Base-by-base conservation (phyloP, 1,140 invertebrate genomes). In the Manduca sexta region DNA sequence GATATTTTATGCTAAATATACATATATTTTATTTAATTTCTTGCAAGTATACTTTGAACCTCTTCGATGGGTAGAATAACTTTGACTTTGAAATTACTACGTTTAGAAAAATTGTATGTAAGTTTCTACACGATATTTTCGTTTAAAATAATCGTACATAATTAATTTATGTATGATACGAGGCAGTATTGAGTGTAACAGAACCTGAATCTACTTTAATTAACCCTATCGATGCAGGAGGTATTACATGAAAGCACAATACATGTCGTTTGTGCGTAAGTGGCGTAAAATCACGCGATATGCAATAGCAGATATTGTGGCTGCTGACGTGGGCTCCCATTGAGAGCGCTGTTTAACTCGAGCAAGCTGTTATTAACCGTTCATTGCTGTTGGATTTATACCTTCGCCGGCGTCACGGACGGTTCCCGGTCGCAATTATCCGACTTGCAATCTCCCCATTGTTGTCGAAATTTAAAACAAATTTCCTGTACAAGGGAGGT, bases 381-480 rank as follows among this genome's bases (percentile, higher is more conserved):
- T 69, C 60, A 61, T 65, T 70, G 57, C 60, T 57, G 55, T 56
- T 52, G 71, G 61, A 80, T 79, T 75, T 74, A 75, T 73, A 45
- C 56, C 46, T 49, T 45, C 55, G 48, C 40, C 54, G 49, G 57
- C 73, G 69, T 81, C 76, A 78, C 71, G 74, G 73, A 64, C 58
- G 53, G 69, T 74, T 77, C 71, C 63, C 68, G 64, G 69, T 65
- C 69, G 64, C 69, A 81, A 78, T 82, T 80, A 84, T 80, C 77
- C 65, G 42, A 56, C 45, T 63, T 47, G 61, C 67, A 54, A 84
- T 84, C 80, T 78, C 67, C 63, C 78, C 80, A 84, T 84, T 84
- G 80, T 84, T 84, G 77, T 80, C 67, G 80, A 84, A 80, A 77
- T 81, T 84, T 80, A 80, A 84, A 84, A 84, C 80, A 84, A 82